Evolutionary conservation across 53 echinoderm and acorn worm genomes (phyloP).

Genomic region (Stichopus horrens): DNA sequence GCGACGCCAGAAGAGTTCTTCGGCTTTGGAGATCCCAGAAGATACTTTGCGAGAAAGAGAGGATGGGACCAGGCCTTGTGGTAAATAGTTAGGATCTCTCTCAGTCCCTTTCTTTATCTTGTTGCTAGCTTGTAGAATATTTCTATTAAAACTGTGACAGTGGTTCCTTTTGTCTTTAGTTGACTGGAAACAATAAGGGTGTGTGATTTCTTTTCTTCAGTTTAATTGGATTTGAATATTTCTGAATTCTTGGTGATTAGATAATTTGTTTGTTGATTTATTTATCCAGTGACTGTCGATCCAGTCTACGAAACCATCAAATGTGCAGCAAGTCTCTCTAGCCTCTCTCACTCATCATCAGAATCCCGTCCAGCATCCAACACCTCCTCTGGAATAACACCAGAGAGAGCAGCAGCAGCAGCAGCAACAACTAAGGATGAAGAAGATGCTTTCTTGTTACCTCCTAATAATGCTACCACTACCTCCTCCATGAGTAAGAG

Average conservation of each 20-base stretch:
- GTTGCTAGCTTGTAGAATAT: no score
- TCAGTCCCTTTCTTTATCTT: no score
- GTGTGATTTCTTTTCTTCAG: no score
- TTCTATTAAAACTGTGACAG: no score
- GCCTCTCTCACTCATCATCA: not conserved
- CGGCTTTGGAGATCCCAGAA: constrained; percentile 67
- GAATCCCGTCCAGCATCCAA: constrained; percentile 15
- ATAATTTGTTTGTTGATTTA: not conserved
- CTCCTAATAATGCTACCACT: constrained; percentile 2
- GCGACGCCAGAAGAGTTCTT: constrained; percentile 91
- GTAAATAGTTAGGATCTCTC: constrained; percentile 1
- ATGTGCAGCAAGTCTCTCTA: constrained; percentile 80
- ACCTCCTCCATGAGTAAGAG: constrained; percentile 33
- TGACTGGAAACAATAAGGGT: no score
- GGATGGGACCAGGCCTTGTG: constrained; percentile 13
- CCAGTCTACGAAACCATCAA: constrained; percentile 92
- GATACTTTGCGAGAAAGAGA: constrained; percentile 2
- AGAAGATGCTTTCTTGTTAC: not conserved
- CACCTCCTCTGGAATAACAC: not conserved
- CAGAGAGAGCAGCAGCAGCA: not conserved
- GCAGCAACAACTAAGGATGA: not conserved
- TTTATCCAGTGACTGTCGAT: constrained; percentile 64
- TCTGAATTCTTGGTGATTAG: no score
- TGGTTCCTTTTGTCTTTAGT: no score
- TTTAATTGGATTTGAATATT: no score